phyloP scores from a whole-genome alignment of 2,888 invertebrate genomes.

The Epistrophe grossulariae region DNA sequence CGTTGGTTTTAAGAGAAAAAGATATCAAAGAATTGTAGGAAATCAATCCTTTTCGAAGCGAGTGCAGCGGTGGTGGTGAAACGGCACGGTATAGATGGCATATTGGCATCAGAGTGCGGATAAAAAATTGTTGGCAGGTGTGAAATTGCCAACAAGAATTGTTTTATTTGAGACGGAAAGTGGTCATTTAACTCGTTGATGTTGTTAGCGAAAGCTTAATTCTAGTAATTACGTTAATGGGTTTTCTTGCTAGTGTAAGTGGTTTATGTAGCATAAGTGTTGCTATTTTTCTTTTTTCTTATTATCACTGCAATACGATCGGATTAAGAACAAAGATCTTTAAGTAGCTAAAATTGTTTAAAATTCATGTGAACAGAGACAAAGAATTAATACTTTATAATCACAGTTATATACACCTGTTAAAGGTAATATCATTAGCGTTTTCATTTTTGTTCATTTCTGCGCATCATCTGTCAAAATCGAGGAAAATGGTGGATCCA shows the following conservation, averaged over 20 bases:
- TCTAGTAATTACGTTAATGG: conserved; percentile 65
- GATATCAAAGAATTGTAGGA: conserved; percentile 37
- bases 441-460: too few relatives aligned
- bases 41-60: conserved; percentile 39
- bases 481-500: too few relatives aligned
- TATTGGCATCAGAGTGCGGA: background rate
- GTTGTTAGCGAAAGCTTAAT: conserved; percentile 62
- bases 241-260: background rate
- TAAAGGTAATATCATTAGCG: too few relatives aligned
- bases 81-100: background rate
- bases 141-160: conserved; percentile 69
- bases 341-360: background rate
- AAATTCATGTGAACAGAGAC: background rate
- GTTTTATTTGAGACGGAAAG: conserved; percentile 52
- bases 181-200: conserved; percentile 29
- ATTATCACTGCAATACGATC: background rate
- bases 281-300: background rate
- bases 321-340: background rate
- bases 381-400: too few relatives aligned
- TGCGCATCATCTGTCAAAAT: too few relatives aligned
- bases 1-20: conserved; percentile 22
- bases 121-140: conserved; percentile 70
- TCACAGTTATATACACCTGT: too few relatives aligned
- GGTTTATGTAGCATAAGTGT: background rate
- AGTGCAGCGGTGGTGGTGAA: too few relatives aligned